phyloP scores from a whole-genome alignment of 2,797 vertebrate genomes.

The Silurus aristotelis region DNA sequence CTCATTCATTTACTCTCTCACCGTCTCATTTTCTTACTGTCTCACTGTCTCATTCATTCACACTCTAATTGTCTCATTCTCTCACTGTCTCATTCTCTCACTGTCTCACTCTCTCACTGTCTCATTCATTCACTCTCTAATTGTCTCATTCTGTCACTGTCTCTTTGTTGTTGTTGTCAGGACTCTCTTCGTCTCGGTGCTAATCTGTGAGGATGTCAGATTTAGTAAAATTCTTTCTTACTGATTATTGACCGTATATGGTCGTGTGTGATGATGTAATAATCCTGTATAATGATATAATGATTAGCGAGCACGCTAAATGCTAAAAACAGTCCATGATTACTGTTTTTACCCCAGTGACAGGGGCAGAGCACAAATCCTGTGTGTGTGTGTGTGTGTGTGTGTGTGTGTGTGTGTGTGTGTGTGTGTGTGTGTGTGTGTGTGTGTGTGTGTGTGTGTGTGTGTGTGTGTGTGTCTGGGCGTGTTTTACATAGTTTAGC shows the following conservation, averaged over 20 bases:
- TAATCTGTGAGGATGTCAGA: background rate
- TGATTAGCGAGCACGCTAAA: background rate
- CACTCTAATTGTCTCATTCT: too few relatives aligned
- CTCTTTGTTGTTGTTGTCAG: too few relatives aligned
- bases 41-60: too few relatives aligned
- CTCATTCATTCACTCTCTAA: background rate
- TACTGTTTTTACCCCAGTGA: background rate
- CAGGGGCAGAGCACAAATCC: background rate
- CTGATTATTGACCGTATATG: background rate
- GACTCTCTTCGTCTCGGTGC: background rate
- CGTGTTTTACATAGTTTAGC: conserved; percentile 22
- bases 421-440: background rate
- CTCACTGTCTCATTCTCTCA: background rate
- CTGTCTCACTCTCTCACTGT: background rate
- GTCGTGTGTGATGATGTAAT: background rate
- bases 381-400: background rate
- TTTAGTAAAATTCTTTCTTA: background rate
- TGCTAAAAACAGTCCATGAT: background rate
- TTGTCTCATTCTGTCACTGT: background rate
- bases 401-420: conserved; percentile 14
- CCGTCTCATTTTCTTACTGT: background rate
- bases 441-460: conserved; percentile 1
- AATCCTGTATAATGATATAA: background rate
- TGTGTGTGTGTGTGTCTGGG: conserved; percentile 13
- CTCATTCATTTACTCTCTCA: background rate